phyloP scores from a whole-genome alignment of 2,888 invertebrate species.

The Agrochola lota region DNA sequence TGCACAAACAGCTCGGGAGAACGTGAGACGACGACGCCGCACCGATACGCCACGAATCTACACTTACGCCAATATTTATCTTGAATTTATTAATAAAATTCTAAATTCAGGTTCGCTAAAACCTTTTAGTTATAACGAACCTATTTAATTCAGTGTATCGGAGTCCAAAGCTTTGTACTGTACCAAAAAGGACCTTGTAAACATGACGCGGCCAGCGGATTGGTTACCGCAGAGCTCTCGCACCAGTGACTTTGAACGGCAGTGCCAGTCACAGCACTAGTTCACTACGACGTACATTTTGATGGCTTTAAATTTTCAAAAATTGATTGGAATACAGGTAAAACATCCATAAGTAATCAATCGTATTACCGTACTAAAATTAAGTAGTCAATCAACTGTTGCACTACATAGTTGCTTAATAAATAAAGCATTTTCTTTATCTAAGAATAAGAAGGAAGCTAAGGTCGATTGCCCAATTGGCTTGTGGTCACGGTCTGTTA shows the following conservation, averaged over 20 bases:
- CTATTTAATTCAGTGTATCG: conserved; percentile 18
- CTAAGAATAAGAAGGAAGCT: conserved; percentile 9
- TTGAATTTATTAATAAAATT: conserved; percentile 32
- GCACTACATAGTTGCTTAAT: conserved; percentile 4
- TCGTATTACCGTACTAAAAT: background rate
- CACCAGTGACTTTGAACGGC: conserved; percentile 30
- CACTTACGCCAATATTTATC: conserved; percentile 32
- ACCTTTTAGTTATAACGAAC: background rate
- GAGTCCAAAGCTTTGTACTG: conserved; percentile 27
- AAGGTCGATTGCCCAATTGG: conserved; percentile 18
- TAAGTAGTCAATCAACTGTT: background rate
- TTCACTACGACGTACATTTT: conserved; percentile 16
- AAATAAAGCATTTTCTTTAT: background rate
- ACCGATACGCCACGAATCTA: conserved; percentile 33
- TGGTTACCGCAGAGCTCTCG: conserved; percentile 46
- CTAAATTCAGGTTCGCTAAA: conserved; percentile 5
- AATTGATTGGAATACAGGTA: conserved; percentile 22
- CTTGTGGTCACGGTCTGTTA: conserved; percentile 30
- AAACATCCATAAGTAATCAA: background rate
- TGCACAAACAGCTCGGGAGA: conserved; percentile 34
- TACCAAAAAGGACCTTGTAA: conserved; percentile 42
- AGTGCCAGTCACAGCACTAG: conserved; percentile 30
- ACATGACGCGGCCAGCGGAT: conserved; percentile 28
- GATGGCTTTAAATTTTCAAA: conserved; percentile 23
- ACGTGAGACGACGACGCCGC: conserved; percentile 19